Evolutionary conservation across 2,113 vertebrate genomes (phyloP).

Genomic region (Mesitornis unicolor): DNA sequence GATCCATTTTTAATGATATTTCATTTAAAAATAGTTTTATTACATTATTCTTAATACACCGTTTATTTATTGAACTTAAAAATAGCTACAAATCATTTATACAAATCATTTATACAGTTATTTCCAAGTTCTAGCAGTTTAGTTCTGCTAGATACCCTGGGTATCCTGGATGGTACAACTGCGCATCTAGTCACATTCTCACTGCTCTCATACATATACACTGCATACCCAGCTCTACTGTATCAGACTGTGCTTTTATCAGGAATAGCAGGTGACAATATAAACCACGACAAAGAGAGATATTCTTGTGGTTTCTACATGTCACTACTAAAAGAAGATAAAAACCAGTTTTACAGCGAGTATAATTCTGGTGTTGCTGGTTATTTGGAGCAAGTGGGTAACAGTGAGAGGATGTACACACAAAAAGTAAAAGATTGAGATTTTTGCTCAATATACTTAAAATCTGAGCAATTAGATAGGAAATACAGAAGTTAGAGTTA

Average conservation of each 20-base stretch:
- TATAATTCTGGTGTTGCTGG: neutral
- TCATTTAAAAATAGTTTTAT: neutral
- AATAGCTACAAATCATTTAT: neutral
- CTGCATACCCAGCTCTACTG: neutral
- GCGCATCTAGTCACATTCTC: neutral
- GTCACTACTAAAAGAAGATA: neutral
- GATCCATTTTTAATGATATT: neutral
- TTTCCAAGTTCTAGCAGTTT: neutral
- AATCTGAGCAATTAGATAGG: neutral
- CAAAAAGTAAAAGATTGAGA: neutral
- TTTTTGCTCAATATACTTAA: neutral
- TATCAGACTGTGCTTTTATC: neutral
- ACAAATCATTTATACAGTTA: neutral
- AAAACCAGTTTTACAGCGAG: neutral
- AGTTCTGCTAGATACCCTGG: neutral
- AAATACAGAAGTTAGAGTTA: neutral
- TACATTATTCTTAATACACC: neutral
- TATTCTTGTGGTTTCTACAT: neutral
- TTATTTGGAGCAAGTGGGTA: neutral
- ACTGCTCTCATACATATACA: neutral
- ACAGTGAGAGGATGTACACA: neutral
- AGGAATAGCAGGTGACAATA: neutral
- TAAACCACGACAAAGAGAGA: neutral
- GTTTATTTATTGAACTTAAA: neutral
- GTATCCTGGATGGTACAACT: neutral